Evolutionary conservation across 2,797 vertebrate species (phyloP).

Genomic region (Vultur gryphus): DNA sequence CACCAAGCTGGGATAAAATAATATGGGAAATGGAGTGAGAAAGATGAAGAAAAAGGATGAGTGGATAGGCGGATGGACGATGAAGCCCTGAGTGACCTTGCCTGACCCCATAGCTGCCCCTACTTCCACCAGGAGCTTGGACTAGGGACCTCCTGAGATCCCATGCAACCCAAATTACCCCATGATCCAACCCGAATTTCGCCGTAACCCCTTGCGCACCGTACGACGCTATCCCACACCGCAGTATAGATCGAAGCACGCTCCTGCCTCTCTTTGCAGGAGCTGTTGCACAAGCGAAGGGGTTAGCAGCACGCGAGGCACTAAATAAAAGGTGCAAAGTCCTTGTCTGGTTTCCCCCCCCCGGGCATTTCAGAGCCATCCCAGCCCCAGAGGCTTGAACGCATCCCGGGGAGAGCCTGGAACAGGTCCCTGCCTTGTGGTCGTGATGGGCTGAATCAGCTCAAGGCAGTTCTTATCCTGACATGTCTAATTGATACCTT

Average conservation of each 20-base stretch:
- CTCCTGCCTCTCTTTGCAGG: not conserved
- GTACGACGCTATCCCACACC: rapidly evolving
- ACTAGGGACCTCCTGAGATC: not conserved
- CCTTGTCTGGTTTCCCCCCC: not conserved
- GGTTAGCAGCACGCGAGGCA: not conserved
- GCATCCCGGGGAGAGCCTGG: not conserved
- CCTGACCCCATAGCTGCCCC: not conserved
- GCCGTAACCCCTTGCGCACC: rapidly evolving
- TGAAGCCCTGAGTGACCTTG: not conserved
- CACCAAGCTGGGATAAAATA: not conserved
- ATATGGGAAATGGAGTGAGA: not conserved
- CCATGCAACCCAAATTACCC: not conserved
- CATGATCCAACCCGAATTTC: not conserved
- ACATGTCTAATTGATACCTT: conserved; percentile 78
- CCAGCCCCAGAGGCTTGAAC: not conserved
- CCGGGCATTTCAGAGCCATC: not conserved
- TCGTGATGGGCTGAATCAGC: conserved; percentile 36
- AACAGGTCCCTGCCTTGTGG: not conserved
- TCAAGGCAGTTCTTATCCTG: conserved; percentile 70
- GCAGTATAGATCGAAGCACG: rapidly evolving
- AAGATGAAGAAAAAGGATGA: not conserved
- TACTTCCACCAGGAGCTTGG: not conserved
- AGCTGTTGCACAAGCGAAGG: not conserved
- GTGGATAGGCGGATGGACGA: not conserved
- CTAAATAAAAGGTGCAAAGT: not conserved